These are phyloP conservation scores for Lepidurus packardi DNA, from an alignment of 1,140 invertebrate species.

Conservation along the genomic window DNA sequence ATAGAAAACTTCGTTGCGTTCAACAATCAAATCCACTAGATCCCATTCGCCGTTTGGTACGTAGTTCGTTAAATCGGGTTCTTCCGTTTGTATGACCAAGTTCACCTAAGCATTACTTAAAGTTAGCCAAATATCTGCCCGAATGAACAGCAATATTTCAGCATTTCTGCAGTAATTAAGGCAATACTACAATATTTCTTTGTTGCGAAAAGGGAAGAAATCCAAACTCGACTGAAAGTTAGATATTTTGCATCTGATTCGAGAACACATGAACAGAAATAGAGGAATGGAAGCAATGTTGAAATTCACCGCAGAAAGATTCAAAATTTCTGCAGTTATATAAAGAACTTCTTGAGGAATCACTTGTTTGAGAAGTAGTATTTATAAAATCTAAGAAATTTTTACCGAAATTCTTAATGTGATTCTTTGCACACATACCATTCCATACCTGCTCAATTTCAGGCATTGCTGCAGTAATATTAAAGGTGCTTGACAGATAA, in stretches of 20 bases:
- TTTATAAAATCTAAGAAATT: too few relatives aligned
- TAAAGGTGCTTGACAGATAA: background rate
- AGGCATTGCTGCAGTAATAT: too few relatives aligned
- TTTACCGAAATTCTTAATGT: too few relatives aligned
- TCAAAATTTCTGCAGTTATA: too few relatives aligned
- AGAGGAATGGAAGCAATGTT: too few relatives aligned
- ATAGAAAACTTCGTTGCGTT: conserved; percentile 47
- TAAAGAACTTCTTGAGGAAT: too few relatives aligned
- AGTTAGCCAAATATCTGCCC: background rate
- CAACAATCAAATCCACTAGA: conserved; percentile 48
- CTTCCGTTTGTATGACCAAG: conserved; percentile 42
- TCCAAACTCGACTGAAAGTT: background rate
- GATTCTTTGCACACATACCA: too few relatives aligned
- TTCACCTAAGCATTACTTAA: conserved; percentile 39
- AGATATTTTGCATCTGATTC: too few relatives aligned
- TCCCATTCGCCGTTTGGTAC: conserved; percentile 58
- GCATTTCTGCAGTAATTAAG: background rate
- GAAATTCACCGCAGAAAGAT: too few relatives aligned
- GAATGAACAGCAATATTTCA: background rate
- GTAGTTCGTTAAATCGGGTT: conserved; percentile 45
- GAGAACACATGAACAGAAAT: too few relatives aligned
- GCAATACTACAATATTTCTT: background rate
- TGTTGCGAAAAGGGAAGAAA: background rate
- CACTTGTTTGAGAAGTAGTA: too few relatives aligned
- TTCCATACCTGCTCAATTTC: too few relatives aligned